Conservation (phyloP, 2,797 vertebrate genomes). For the Malurus leucopterus region DNA sequence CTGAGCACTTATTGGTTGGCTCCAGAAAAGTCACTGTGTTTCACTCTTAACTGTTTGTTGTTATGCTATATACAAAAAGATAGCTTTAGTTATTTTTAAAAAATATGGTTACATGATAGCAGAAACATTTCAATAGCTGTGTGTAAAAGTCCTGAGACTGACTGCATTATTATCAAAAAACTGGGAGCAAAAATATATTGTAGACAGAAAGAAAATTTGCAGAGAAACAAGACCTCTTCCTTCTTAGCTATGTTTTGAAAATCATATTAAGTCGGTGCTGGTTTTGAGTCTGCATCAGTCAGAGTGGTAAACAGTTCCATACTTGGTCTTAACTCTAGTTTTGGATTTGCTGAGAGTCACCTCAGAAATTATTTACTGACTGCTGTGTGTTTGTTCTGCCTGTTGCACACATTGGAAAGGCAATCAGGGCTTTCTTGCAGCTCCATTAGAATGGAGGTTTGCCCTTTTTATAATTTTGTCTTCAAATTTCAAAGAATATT, state of each 20-base stretch:
- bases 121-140: background rate
- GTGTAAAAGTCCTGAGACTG: background rate
- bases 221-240: background rate
- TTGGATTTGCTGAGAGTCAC: background rate
- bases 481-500: background rate
- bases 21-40: background rate
- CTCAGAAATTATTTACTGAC: background rate
- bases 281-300: background rate
- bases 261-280: background rate
- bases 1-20: background rate
- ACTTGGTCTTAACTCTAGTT: background rate
- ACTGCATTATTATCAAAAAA: background rate
- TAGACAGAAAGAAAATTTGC: background rate
- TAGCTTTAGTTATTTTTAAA: background rate
- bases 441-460: background rate
- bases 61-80: background rate
- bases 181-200: background rate
- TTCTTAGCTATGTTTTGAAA: background rate
- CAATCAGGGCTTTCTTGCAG: background rate
- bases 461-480: background rate
- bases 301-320: rapidly evolving
- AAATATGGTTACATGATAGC: rapidly evolving
- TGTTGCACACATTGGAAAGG: background rate
- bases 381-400: background rate
- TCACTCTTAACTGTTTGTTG: background rate